phyloP scores from a whole-genome alignment of 2,797 vertebrate genomes.

The Coregonus suidteri region DNA sequence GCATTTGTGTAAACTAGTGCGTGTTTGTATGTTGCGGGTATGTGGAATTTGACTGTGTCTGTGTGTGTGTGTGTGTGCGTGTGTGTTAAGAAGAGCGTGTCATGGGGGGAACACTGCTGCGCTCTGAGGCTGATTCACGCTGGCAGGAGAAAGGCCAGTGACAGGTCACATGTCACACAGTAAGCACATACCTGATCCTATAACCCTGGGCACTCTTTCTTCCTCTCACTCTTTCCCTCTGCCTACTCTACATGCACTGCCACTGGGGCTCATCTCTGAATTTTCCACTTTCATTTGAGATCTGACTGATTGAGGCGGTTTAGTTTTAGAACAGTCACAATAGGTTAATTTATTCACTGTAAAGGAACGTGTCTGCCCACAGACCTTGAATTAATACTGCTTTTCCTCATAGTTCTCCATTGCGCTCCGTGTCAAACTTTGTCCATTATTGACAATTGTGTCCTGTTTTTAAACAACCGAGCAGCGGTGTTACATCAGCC shows the following conservation, averaged over 20 bases:
- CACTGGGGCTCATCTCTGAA: background rate
- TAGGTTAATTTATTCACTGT: background rate
- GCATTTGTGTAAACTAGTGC: background rate
- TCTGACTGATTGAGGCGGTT: background rate
- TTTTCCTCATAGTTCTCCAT: background rate
- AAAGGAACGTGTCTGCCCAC: background rate
- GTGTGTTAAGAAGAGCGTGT: background rate
- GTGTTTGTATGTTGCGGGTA: constrained; percentile 2
- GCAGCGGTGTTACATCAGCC: constrained; percentile 59
- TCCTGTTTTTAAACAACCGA: constrained; percentile 58
- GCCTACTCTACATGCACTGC: background rate
- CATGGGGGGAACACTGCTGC: background rate
- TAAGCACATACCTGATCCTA: constrained; percentile 8
- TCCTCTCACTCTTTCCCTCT: no score
- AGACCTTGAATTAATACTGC: background rate
- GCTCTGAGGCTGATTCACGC: constrained; percentile 18
- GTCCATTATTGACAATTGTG: constrained; percentile 67
- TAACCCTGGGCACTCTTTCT: background rate
- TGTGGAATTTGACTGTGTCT: background rate
- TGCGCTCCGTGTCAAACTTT: constrained; percentile 40
- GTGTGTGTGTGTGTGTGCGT: no score
- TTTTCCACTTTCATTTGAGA: background rate
- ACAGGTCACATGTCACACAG: constrained; percentile 26
- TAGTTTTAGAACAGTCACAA: no score
- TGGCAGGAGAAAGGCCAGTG: constrained; percentile 26